phyloP scores from a whole-genome alignment of 2,113 vertebrate species.

The Hassar affinis region DNA sequence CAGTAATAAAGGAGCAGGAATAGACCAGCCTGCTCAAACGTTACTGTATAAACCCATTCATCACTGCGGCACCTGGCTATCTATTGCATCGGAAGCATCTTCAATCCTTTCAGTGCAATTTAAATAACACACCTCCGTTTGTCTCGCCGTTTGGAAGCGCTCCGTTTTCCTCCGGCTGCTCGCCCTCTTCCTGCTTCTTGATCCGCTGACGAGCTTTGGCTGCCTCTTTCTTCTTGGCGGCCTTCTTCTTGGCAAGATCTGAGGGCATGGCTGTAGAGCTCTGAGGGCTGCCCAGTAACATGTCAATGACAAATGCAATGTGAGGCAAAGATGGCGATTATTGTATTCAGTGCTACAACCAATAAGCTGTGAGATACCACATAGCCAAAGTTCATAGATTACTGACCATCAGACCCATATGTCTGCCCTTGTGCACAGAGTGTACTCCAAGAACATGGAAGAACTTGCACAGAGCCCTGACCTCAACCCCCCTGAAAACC shows the following conservation, averaged over 20 bases:
- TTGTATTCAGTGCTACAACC: too few relatives aligned
- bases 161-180: slow-evolving; percentile 72
- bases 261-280: slow-evolving; percentile 79
- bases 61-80: not conserved
- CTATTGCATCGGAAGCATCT: not conserved
- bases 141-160: slow-evolving; percentile 17
- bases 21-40: not conserved
- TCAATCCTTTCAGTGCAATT: not conserved
- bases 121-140: not conserved
- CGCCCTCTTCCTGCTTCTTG: slow-evolving; percentile 72
- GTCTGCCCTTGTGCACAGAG: not conserved
- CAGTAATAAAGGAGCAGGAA: not conserved
- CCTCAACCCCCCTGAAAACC: not conserved
- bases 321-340: not conserved
- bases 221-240: slow-evolving; percentile 94
- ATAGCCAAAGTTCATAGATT: not conserved
- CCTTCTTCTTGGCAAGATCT: slow-evolving; percentile 94
- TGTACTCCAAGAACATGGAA: too few relatives aligned
- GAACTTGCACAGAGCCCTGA: not conserved
- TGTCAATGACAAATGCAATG: not conserved
- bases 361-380: too few relatives aligned
- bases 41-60: not conserved
- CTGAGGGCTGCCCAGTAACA: not conserved
- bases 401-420: not conserved
- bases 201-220: slow-evolving; percentile 86